Percentiles rank a stretch among this genome's conserved stretches.
Conservation (phyloP, 2,113 vertebrate genomes). For the Myocastor coypus region DNA sequence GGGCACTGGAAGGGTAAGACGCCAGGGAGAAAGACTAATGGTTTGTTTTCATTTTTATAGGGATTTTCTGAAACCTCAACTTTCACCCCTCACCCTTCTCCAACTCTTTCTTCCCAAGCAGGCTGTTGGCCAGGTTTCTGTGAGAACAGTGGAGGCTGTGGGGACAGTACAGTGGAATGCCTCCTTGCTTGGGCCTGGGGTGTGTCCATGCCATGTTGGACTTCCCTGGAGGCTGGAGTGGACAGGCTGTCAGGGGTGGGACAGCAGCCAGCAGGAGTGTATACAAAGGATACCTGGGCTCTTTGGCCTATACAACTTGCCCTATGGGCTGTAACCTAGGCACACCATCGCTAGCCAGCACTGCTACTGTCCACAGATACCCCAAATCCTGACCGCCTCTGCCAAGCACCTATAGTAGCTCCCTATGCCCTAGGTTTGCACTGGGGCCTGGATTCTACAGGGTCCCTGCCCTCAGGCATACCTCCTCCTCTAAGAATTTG, state of each 20-base stretch:
- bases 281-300: neutral
- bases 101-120: slow-evolving; percentile 50
- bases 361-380: neutral
- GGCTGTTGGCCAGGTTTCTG: slow-evolving; percentile 79
- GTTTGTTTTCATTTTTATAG: slow-evolving; percentile 90
- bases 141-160: slow-evolving; percentile 66
- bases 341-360: neutral
- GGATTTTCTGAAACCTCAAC: slow-evolving; percentile 88
- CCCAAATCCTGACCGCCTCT: neutral
- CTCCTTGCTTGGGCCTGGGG: slow-evolving; percentile 69
- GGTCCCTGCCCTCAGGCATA: neutral
- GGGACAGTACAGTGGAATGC: slow-evolving; percentile 83
- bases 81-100: slow-evolving; percentile 82
- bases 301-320: neutral
- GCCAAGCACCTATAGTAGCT: neutral
- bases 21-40: slow-evolving; percentile 85
- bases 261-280: neutral
- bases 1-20: slow-evolving; percentile 86
- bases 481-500: neutral
- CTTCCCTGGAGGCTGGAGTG: neutral
- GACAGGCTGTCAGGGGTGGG: neutral
- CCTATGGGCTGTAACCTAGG: neutral
- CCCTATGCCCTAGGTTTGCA: neutral
- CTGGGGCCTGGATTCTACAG: neutral
- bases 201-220: neutral